Evolutionary conservation across 2,797 vertebrate genomes (phyloP), one percentile per base, ranked within the genome.

Genomic region (Silurus aristotelis): DNA sequence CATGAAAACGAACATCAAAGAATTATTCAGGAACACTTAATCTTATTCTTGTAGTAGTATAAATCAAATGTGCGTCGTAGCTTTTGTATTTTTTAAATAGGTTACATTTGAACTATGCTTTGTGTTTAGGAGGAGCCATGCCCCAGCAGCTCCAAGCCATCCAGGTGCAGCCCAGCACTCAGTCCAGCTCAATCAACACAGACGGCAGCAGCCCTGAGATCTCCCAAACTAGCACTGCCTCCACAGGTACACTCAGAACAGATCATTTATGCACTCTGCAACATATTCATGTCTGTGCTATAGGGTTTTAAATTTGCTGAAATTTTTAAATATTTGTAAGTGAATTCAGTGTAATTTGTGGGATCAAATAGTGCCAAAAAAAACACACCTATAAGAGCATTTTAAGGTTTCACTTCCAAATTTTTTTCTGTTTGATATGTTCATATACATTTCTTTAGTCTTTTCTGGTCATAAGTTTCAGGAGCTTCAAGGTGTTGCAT

Each of bases 131-230:
- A 89, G 94, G 96, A 46, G 94, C 97, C 20, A 94, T 98, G 91
- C 92, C 96, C 82, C 98, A 99, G 94, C 98, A 98, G 92, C 96
- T 99, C 68, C 98, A 99, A 94, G 95, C 97, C 22, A 98, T 99
- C 90, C 98, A 98, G 94, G 97, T 99, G 89, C 97, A 99, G 90
- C 96, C 96, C 87, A 96, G 96, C 90, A 91, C 96, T 0, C 97
- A 97, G 92, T 92, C 97, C 90, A 93, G 94, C 90, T 96, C 96
- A 91, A 94, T 95, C 87, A 94, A 90, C 90, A 94, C 93, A 84
- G 96, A 96, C 4, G 96, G 98, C 94, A 96, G 96, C 95, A 97
- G 95, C 94, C 94, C 96, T 17, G 98, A 98, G 91, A 96, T 97
- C 93, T 96, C 95, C 73, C 97, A 99, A 95, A 95, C 96, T 90